Percentiles rank a stretch among this genome's conserved stretches.
Evolutionary conservation across 1,140 invertebrate genomes (phyloP).

Genomic region (Acromyrmex echinatior): DNA sequence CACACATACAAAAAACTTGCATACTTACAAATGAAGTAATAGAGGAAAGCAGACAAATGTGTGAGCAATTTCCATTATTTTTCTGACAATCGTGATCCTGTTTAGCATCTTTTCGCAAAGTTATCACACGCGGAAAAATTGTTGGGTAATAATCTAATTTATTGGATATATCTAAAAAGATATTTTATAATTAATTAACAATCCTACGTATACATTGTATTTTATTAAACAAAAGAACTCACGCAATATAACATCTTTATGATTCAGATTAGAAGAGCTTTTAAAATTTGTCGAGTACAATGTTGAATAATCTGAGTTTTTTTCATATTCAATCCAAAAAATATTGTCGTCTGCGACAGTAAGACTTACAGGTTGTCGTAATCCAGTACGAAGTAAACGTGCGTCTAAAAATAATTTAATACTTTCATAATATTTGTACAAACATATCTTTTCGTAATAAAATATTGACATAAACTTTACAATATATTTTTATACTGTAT

Average conservation of each 20-base stretch:
- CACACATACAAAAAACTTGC: background rate
- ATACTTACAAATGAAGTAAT: constrained; percentile 67
- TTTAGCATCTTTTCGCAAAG: constrained; percentile 77
- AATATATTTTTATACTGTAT: background rate
- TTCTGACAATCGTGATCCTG: constrained; percentile 88
- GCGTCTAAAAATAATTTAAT: constrained; percentile 78
- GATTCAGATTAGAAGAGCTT: constrained; percentile 77
- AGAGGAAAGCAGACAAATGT: constrained; percentile 89
- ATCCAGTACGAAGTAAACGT: constrained; percentile 78
- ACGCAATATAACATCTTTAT: constrained; percentile 81
- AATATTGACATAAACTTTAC: constrained; percentile 34
- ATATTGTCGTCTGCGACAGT: constrained; percentile 87
- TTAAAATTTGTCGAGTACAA: constrained; percentile 89
- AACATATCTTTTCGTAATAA: background rate
- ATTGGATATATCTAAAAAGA: background rate
- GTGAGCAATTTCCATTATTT: constrained; percentile 91
- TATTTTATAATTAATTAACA: background rate
- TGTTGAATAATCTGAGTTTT: constrained; percentile 37
- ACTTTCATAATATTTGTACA: background rate
- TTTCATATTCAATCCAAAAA: constrained; percentile 82
- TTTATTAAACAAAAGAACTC: constrained; percentile 57
- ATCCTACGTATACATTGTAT: background rate
- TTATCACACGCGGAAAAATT: constrained; percentile 60
- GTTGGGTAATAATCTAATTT: too few species aligned
- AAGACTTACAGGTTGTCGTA: constrained; percentile 86